A percentile compares a stretch with the other conserved stretches of the same genome.
phyloP scores from a whole-genome alignment of 2,797 vertebrate genomes.

The Amphiprion clarkii region DNA sequence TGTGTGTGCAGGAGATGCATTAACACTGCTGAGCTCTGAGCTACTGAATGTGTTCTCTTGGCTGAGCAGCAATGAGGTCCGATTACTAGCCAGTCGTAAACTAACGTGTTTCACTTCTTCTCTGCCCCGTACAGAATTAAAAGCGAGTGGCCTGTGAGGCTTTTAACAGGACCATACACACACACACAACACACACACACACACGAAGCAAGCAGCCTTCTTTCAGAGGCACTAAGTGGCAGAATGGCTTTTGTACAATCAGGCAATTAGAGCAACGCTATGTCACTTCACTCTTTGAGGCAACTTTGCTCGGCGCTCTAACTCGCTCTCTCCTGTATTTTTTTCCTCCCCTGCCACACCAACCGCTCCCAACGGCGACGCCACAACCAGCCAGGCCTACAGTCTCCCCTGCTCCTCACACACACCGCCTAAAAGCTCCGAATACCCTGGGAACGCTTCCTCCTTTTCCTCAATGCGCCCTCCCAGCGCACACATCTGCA shows the following conservation, averaged over 20 bases:
- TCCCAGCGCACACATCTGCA: no score
- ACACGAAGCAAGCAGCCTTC: conserved; percentile 21
- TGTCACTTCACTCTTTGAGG: conserved; percentile 58
- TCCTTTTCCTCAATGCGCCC: conserved; percentile 34
- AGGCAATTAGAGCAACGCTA: conserved; percentile 76
- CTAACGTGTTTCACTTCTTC: conserved; percentile 49
- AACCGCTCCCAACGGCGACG: conserved; percentile 57
- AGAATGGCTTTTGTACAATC: conserved; percentile 77
- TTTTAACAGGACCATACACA: conserved; percentile 73
- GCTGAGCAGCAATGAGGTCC: conserved; percentile 73
- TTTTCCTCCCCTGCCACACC: conserved; percentile 20
- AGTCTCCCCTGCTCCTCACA: conserved; percentile 41
- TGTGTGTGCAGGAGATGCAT: conserved; percentile 30
- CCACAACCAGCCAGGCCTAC: conserved; percentile 27
- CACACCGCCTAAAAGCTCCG: conserved; percentile 76
- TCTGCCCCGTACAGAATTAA: conserved; percentile 64
- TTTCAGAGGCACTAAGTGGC: conserved; percentile 64
- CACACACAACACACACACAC: conserved; percentile 1
- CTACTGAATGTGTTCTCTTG: conserved; percentile 33
- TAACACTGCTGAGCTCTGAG: conserved; percentile 32
- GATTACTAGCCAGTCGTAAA: conserved; percentile 79
- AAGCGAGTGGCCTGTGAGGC: conserved; percentile 67
- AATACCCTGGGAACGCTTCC: conserved; percentile 55
- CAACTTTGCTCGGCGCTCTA: conserved; percentile 48
- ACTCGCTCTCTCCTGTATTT: conserved; percentile 26